phyloP scores from a whole-genome alignment of 2,888 invertebrate species.

The Melipona bicolor region DNA sequence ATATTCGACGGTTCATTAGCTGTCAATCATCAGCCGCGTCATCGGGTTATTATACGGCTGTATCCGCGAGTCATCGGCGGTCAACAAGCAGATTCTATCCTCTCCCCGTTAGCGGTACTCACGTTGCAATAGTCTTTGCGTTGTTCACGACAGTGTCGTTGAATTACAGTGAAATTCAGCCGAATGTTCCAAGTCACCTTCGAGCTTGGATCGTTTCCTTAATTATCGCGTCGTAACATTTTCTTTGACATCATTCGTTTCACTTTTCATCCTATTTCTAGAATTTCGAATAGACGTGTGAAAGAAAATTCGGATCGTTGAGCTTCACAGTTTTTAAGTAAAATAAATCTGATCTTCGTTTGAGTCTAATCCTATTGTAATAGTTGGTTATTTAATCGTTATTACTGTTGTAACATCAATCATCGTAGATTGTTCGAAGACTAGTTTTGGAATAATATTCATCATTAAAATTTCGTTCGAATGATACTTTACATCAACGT shows the following conservation, averaged over 20 bases:
- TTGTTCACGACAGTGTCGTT: constrained; percentile 4
- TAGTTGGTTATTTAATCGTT: not conserved
- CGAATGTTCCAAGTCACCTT: not conserved
- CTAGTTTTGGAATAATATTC: no score
- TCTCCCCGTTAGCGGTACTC: constrained; percentile 36
- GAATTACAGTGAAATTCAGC: not conserved
- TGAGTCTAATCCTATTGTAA: not conserved
- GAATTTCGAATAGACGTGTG: not conserved
- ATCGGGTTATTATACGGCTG: constrained; percentile 56
- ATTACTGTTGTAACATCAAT: not conserved
- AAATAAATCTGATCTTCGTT: not conserved
- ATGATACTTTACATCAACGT: no score
- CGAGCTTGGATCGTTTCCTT: constrained; percentile 1
- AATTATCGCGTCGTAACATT: not conserved
- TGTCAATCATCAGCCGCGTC: constrained; percentile 56
- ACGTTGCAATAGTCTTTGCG: constrained; percentile 19
- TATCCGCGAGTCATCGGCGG: constrained; percentile 62
- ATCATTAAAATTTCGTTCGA: no score
- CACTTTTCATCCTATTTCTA: not conserved
- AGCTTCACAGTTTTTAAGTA: not conserved
- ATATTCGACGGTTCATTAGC: constrained; percentile 66
- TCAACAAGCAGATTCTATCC: constrained; percentile 37
- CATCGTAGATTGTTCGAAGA: no score
- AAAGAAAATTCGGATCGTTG: no score
- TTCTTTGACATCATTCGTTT: not conserved